Conservation (phyloP, 2,797 vertebrate species). For the Platyrinchus mystaceus region DNA sequence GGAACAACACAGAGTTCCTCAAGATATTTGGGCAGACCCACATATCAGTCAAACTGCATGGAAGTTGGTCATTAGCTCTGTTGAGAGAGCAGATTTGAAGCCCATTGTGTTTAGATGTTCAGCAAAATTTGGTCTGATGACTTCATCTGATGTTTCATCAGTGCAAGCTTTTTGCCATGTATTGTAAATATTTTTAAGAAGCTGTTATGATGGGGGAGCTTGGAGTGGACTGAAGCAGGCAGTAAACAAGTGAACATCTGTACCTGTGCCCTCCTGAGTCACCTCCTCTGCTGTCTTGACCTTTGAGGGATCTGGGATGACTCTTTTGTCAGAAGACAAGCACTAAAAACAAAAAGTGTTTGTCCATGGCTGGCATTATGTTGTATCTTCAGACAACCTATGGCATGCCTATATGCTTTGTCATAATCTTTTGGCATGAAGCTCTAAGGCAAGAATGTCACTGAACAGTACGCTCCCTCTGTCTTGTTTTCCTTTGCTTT, state of each 20-base stretch:
- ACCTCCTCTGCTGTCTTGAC: not conserved
- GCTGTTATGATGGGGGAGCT: not conserved
- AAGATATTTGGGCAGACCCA: not conserved
- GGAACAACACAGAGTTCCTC: not conserved
- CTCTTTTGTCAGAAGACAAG: not conserved
- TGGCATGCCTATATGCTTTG: not conserved
- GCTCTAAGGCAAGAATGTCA: not conserved
- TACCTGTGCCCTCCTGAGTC: not conserved
- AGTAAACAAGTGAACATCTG: not conserved
- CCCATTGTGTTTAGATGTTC: not conserved
- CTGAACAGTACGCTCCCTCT: not conserved
- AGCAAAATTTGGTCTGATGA: not conserved
- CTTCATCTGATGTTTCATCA: not conserved
- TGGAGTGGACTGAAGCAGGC: not conserved
- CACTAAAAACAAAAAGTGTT: not conserved
- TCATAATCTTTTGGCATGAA: not conserved
- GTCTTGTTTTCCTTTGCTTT: not conserved
- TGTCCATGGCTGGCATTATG: not conserved
- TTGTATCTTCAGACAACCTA: not conserved
- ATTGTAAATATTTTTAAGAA: conserved; percentile 8
- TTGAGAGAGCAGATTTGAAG: not conserved
- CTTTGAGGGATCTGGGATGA: not conserved
- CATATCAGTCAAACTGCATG: not conserved
- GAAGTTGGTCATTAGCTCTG: not conserved
- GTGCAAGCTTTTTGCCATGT: not conserved